Evolutionary conservation across 2,797 vertebrate genomes (phyloP), one percentile per base, ranked within the genome.

Genomic region (Scolopax rusticola): DNA sequence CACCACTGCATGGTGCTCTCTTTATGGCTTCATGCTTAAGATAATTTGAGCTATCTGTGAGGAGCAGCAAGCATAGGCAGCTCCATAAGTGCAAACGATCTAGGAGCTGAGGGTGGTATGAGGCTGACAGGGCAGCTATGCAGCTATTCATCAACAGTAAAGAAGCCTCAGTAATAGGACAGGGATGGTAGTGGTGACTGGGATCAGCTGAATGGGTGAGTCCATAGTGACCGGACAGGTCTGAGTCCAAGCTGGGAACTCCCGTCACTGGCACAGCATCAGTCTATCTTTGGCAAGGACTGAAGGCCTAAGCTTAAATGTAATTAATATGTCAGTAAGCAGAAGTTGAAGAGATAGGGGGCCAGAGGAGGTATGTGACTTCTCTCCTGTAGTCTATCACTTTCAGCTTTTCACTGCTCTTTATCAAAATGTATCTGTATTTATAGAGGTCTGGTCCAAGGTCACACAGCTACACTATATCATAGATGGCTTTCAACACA

Each of bases 131-230:
- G 5, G 30, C 32, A 70, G 28, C 28, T 27, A 41, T 27, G 30
- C 32, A 70, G 28, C 28, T 27, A 41, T 27, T 69, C 38, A 75
- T 24, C 38, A 50, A 21, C 11, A 36, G 5, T 16, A 38, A 16
- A 1, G 1, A 59, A 69, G 5, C 5, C 12, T 68, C 0, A 0
- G 5, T 59, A 69, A 3, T 2, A 32, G 15, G 28, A 5, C 15
- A 82, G 14, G 3, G 36, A 38, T 28, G 8, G 8, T 27, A 50
- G 3, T 2, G 9, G 18, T 57, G 32, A 18, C 20, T 36, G 12
- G 9, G 5, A 7, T 70, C 32, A 83, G 20, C 28, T 73, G 56
- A 27, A 8, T 2, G 3, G 7, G 8, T 41, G 73, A 91, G 61
- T 61, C 21, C 32, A 17, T 2, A 87, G 25, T 9, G 18, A 71